Base-by-base conservation (phyloP, 2,797 vertebrate genomes). In the Trachurus trachurus region DNA sequence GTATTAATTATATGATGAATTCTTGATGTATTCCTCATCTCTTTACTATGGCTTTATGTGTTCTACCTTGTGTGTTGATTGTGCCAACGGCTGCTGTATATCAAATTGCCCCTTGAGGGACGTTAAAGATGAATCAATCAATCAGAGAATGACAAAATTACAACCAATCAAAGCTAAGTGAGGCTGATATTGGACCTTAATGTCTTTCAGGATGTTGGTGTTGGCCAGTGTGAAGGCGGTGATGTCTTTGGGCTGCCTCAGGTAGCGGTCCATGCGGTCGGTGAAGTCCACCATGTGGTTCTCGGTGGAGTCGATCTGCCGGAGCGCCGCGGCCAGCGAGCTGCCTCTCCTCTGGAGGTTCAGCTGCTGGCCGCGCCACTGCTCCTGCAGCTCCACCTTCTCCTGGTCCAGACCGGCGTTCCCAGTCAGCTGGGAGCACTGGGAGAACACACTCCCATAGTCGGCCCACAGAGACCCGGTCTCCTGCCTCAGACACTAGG, bases 301-400 rank as follows among this genome's bases (percentile, higher is more conserved):
- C 92, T 98, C 96, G 5, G 96, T 92, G 9, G 96, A 96, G 73
- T 92, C 90, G 8, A 98, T 93, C 65, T 97, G 93, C 66, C 96
- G 91, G 75, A 97, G 92, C 7, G 96, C 96, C 0, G 90, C 87
- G 42, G 93, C 95, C 62, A 99, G 89, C 19, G 96, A 98, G 63
- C 86, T 84, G 52, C 96, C 98, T 94, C 97, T 96, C 82, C 88
- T 84, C 91, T 84, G 96, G 53, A 97, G 92, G 76, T 80, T 78
- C 47, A 70, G 85, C 88, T 96, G 96, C 74, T 98, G 95, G 15
- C 88, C 86, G 17, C 90, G 90, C 94, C 96, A 96, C 84, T 94
- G 90, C 68, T 89, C 91, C 80, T 92, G 89, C 29, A 97, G 87
- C 66, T 93, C 94, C 2, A 66, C 86, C 81, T 88, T 95, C 42